phyloP scores from a whole-genome alignment of 2,113 vertebrate species.

The Ceyx melanurus region DNA sequence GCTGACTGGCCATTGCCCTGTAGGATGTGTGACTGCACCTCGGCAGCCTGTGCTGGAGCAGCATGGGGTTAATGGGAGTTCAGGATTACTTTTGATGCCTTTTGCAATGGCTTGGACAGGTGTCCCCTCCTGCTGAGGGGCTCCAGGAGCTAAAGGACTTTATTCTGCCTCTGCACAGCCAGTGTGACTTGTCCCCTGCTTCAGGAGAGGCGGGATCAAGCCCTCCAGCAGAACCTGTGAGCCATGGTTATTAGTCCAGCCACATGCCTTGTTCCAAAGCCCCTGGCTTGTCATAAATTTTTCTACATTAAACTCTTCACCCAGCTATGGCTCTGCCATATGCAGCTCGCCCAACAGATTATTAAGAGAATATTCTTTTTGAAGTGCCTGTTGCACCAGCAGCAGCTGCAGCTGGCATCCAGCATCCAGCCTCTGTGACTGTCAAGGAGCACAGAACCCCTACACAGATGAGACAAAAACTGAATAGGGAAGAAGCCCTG shows the following conservation, averaged over 20 bases:
- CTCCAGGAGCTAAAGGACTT: slow-evolving; percentile 17
- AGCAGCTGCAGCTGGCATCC: not conserved
- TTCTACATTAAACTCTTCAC: slow-evolving; percentile 46
- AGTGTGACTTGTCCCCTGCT: not conserved
- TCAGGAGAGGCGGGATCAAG: slow-evolving; percentile 9
- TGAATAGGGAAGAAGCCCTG: not conserved
- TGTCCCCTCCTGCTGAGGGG: slow-evolving; percentile 37
- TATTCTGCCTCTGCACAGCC: not conserved
- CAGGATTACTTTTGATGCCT: slow-evolving; percentile 26
- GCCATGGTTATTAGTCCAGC: not conserved
- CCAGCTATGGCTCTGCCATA: not conserved
- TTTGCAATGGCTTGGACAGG: slow-evolving; percentile 22
- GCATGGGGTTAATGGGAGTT: slow-evolving; percentile 42
- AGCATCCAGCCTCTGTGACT: not conserved
- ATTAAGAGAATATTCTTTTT: slow-evolving; percentile 39
- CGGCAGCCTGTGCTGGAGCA: not conserved
- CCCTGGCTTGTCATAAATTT: slow-evolving; percentile 1
- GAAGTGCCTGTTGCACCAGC: not conserved
- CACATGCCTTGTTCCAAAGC: slow-evolving; percentile 29
- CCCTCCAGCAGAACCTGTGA: not conserved
- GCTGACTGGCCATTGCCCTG: not conserved
- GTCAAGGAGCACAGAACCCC: not conserved
- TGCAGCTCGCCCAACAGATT: not conserved
- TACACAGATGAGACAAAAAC: not conserved
- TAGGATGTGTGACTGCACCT: not conserved